These are phyloP conservation scores for Megaptera novaeangliae DNA, from an alignment of 2,113 vertebrate genomes.

Conservation along the genomic window DNA sequence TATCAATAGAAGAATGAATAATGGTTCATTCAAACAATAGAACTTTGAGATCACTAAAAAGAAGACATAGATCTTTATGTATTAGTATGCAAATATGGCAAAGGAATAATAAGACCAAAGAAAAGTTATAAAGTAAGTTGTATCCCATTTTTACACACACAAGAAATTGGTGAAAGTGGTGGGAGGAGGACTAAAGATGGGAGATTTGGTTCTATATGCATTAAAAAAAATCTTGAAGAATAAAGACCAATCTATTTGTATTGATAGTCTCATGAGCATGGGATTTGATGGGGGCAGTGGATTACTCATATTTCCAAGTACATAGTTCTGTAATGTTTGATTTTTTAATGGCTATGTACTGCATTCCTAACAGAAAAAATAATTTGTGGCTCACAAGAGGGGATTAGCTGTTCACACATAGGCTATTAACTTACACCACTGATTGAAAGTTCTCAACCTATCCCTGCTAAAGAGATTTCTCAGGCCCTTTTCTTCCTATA, in stretches of 20 bases:
- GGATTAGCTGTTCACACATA: not conserved
- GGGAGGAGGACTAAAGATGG: not conserved
- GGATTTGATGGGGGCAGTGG: not conserved
- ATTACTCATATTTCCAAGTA: not conserved
- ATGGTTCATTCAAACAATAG: not conserved
- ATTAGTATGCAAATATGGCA: not conserved
- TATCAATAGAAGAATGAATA: not conserved
- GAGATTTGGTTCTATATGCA: not conserved
- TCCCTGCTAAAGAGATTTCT: not conserved
- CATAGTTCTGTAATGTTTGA: not conserved
- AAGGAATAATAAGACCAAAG: not conserved
- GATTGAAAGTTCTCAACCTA: not conserved
- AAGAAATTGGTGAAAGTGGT: not conserved
- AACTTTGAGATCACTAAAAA: not conserved
- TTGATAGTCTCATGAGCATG: not conserved
- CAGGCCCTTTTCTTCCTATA: not conserved
- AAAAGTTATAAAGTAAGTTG: not conserved
- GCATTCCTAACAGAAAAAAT: not conserved
- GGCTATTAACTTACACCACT: not conserved
- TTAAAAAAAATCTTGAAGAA: not conserved
- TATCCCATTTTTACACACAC: not conserved
- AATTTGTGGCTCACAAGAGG: not conserved
- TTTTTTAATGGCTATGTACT: not conserved
- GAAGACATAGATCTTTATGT: not conserved
- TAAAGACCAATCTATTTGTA: not conserved